Base-by-base conservation (phyloP, 1,140 invertebrate genomes). In the Cotesia typhae region DNA sequence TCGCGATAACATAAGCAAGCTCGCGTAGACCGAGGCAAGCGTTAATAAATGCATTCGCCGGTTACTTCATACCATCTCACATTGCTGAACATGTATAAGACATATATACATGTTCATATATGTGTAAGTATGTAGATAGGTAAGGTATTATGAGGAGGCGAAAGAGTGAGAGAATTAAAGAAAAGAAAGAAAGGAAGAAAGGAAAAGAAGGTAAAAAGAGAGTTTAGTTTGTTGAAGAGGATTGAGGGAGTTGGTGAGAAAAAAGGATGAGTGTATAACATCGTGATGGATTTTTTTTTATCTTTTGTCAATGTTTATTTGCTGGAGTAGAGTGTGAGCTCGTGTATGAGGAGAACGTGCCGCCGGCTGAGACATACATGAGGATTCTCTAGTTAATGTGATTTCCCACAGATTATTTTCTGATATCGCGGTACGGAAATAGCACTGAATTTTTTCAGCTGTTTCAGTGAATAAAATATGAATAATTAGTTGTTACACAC, bases 41-140 rank as follows among this genome's bases (percentile, higher is more conserved):
- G 64, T 66, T 66, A 66, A 66, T 66, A 66, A 66, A 66, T 66
- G 64, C 64, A 66, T 66, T 66, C 38, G 64, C 38, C 64, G 38
- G 12, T 66, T 17, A 38, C 17, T 28, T 28, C 4, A 20, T 51
- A 66, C 28, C 28, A 28, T 1, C 28, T 28, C 64, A 66, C 38
- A 66, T 51, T 66, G 14, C 47, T 66, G 38, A 7, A 61, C 28
- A 28, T 28, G 28, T 28, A 28, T 28, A 28, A 28, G 28, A 28
- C 28, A 28, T 61, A 35, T 61, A 35, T 28, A 35, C 17, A 14
- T 28, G 35, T 28, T 2, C 6, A 61, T 61, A 55, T 55, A 55
- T 17, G 12, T 20, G n/a, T 57, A 57, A 0, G n/a, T 57, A 14
- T 20, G 41, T 47, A 47, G 41, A 10, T 47, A 47, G 6, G 41